Base-by-base conservation (phyloP, 2,113 vertebrate species). In the Cochlearius cochlearius region DNA sequence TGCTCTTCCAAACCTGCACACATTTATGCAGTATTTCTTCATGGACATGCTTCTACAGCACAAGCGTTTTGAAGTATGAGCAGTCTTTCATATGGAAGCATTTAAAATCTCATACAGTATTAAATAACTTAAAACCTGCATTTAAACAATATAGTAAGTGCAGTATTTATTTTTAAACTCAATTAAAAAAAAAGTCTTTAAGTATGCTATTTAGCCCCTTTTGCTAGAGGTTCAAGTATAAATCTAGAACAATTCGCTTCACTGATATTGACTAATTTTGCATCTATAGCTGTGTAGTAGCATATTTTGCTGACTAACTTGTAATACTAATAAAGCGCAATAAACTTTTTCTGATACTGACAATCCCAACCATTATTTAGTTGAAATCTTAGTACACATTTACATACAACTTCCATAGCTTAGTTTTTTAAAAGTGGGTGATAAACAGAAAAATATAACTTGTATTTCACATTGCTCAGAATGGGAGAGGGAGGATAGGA, bases 281-380 rank as follows among this genome's bases (percentile, higher is more conserved):
- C 17, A 59, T 25, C 26, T 58, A 10, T 9, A 84, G 15, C 3
- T 56, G 7, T 0, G 0, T 73, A 62, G 36, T 11, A 53, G 12
- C 36, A 7, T 21, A 50, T n/a, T 66, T 78, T 39, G 23, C 6
- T 6, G 7, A 58, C 10, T 50, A 81, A 52, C 41, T 13, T n/a
- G 5, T 72, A 64, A 43, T 45, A 49, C 5, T 62, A 71, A 64
- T 50, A 27, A 67, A 47, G 29, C 4, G 2, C 11, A 73, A 58
- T 20, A 60, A 56, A 34, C 10, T 19, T 83, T 56, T 74, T 72
- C 59, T 12, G 9, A 66, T 38, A 47, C 7, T 55, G 30, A 58
- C 8, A 80, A 50, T 22, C 20, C 25, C 22, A 92, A 41, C 4
- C 3, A 22, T 11, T 21, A 64, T 22, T 73, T 45, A 41, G 4